Evolutionary conservation across 2,888 invertebrate genomes (phyloP).

Genomic region (Andrena minutula): DNA sequence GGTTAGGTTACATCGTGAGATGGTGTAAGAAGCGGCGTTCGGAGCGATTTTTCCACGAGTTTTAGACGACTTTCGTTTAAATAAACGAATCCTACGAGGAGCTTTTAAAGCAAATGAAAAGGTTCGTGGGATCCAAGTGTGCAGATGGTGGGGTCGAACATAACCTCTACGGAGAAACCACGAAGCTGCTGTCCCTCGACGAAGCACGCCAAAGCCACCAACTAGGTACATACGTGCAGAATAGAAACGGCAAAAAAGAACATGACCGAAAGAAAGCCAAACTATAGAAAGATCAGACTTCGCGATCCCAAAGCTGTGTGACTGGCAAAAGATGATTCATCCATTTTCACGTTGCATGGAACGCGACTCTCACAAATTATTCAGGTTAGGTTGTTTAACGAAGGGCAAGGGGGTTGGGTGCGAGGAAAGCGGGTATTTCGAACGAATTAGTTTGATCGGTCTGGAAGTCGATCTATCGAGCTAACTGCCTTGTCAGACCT

Average conservation of each 20-base stretch:
- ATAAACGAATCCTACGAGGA: background rate
- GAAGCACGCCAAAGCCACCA: background rate
- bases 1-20: constrained; percentile 55
- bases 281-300: background rate
- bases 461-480: constrained; percentile 37
- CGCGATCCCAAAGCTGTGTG: constrained; percentile 6
- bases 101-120: background rate
- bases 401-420: background rate
- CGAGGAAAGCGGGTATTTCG: background rate
- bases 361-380: constrained; percentile 15
- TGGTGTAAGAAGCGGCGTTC: constrained; percentile 50
- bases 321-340: constrained; percentile 54
- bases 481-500: constrained; percentile 68
- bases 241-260: background rate
- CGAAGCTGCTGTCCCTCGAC: background rate
- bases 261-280: background rate
- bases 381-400: background rate
- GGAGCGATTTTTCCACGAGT: background rate
- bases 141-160: constrained; percentile 22
- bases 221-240: constrained; percentile 2
- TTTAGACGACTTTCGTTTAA: background rate
- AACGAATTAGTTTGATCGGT: constrained; percentile 11
- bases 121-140: background rate
- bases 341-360: constrained; percentile 31
- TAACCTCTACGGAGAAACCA: constrained; percentile 43